Conservation (phyloP, 2,797 vertebrate species). For the Poeciliopsis infans region DNA sequence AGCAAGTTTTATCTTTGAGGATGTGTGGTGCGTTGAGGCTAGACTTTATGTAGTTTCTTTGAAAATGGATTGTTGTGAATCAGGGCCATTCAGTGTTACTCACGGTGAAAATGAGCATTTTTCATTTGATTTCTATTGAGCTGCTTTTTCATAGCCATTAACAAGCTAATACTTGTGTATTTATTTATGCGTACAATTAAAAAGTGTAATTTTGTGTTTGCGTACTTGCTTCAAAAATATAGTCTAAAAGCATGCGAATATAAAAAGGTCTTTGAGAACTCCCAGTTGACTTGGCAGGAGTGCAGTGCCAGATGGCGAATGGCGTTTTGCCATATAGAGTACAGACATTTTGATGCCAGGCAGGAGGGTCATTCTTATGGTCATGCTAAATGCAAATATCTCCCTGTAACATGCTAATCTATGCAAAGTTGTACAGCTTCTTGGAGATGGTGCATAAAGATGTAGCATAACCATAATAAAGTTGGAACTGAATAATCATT, state of each 20-base stretch:
- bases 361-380: slow-evolving; percentile 38
- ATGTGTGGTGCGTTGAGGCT: background rate
- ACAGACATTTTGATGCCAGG: slow-evolving; percentile 36
- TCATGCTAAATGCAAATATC: slow-evolving; percentile 55
- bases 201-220: background rate
- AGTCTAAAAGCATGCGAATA: background rate
- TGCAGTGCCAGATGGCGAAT: slow-evolving; percentile 51
- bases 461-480: background rate
- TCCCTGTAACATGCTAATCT: slow-evolving; percentile 57
- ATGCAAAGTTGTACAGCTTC: slow-evolving; percentile 40
- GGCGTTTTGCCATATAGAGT: slow-evolving; percentile 14
- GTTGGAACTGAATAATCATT: background rate
- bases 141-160: background rate
- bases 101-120: background rate
- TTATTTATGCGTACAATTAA: background rate
- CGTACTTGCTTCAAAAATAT: background rate
- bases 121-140: background rate
- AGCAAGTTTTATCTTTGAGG: background rate
- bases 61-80: background rate
- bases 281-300: slow-evolving; percentile 20
- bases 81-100: background rate
- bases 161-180: background rate
- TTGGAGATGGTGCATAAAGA: slow-evolving; percentile 10
- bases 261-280: background rate
- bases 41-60: background rate